These are phyloP conservation scores for Gonocerus acuteangulatus DNA, from an alignment of 2,888 invertebrate genomes.

Conservation along the genomic window DNA sequence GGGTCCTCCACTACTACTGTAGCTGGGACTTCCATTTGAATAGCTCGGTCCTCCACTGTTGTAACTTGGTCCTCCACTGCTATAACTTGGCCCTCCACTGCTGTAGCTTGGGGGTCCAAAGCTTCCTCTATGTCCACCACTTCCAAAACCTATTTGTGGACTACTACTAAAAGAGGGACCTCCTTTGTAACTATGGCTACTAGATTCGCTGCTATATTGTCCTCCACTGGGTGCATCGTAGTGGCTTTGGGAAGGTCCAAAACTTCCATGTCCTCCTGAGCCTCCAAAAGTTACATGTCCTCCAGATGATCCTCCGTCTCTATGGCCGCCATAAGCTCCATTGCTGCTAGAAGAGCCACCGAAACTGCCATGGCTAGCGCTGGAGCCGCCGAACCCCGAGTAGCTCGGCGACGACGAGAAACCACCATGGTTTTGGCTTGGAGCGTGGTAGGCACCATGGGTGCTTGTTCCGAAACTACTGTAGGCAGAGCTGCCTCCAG, in stretches of 20 bases:
- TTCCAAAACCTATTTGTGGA: not conserved
- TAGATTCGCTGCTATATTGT: not conserved
- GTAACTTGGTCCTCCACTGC: slow-evolving; percentile 1
- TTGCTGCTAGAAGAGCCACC: slow-evolving; percentile 18
- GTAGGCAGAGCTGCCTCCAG: not conserved
- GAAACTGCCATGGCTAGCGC: slow-evolving; percentile 20
- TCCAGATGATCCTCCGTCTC: slow-evolving; percentile 4
- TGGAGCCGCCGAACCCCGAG: not conserved
- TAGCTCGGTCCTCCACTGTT: not conserved
- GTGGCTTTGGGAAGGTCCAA: slow-evolving; percentile 6
- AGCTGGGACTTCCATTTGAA: slow-evolving; percentile 5
- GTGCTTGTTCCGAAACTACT: slow-evolving; percentile 7
- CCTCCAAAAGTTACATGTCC: slow-evolving; percentile 8
- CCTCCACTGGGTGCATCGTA: not conserved
- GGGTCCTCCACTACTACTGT: slow-evolving; percentile 14
- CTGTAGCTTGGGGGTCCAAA: slow-evolving; percentile 17
- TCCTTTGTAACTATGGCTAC: not conserved
- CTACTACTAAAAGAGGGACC: not conserved
- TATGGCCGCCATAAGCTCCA: slow-evolving; percentile 5
- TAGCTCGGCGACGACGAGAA: not conserved
- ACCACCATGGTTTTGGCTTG: not conserved
- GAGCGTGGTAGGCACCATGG: not conserved
- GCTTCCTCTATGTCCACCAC: slow-evolving; percentile 3
- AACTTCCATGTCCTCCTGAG: not conserved
- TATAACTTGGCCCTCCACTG: slow-evolving; percentile 12